Percentiles rank a stretch among this genome's conserved stretches.
Conservation (phyloP, 2,888 invertebrate species). For the Osmoderma eremita region DNA sequence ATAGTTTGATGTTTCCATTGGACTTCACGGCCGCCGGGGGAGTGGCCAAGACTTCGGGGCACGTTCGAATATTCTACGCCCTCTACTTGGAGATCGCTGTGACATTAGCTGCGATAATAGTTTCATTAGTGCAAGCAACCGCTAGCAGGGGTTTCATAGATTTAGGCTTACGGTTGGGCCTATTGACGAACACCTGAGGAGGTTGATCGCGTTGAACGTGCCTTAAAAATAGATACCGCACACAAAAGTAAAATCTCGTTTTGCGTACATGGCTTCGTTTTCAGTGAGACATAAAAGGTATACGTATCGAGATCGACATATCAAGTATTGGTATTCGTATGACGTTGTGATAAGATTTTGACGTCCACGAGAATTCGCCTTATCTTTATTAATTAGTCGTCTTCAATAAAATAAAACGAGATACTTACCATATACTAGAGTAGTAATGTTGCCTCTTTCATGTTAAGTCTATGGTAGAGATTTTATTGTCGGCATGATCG, state of each 20-base stretch:
- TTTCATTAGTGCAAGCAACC: slow-evolving; percentile 70
- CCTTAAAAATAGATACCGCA: slow-evolving; percentile 37
- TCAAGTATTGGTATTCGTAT: slow-evolving; percentile 6
- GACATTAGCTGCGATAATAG: slow-evolving; percentile 69
- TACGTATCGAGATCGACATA: slow-evolving; percentile 29
- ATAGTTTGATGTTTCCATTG: slow-evolving; percentile 72
- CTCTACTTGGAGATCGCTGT: slow-evolving; percentile 76
- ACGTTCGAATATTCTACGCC: slow-evolving; percentile 72
- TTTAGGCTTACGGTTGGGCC: slow-evolving; percentile 67
- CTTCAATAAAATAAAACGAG: too few relatives aligned
- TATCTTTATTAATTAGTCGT: slow-evolving; percentile 9
- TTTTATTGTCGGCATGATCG: slow-evolving; percentile 25
- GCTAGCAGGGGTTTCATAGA: slow-evolving; percentile 68
- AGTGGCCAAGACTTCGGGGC: slow-evolving; percentile 69
- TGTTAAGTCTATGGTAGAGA: slow-evolving; percentile 33
- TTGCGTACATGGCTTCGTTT: slow-evolving; percentile 27
- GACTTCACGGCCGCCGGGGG: slow-evolving; percentile 78
- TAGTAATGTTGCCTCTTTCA: slow-evolving; percentile 27
- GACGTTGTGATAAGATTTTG: slow-evolving; percentile 34
- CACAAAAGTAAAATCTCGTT: slow-evolving; percentile 24
- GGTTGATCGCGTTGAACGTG: slow-evolving; percentile 21
- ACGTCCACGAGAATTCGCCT: slow-evolving; percentile 35
- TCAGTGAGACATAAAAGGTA: slow-evolving; percentile 10
- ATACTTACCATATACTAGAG: slow-evolving; percentile 15
- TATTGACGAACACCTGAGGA: slow-evolving; percentile 65